These are phyloP conservation scores for Gambelia wislizenii DNA, from an alignment of 2,797 vertebrate species.

Conservation along the genomic window DNA sequence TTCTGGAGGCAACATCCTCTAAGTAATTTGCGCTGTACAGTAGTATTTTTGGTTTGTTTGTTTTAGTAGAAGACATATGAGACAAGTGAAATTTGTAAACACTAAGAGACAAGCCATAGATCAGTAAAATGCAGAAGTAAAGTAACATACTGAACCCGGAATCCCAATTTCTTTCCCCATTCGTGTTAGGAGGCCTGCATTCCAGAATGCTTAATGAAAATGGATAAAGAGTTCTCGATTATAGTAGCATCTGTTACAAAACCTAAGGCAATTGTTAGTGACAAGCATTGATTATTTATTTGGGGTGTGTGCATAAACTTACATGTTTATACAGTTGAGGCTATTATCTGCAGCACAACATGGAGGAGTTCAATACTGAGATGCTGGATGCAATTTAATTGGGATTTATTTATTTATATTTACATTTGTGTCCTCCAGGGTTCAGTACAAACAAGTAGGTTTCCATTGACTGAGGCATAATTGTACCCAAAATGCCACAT, in stretches of 20 bases:
- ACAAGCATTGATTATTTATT: slow-evolving; percentile 48
- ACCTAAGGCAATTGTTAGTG: slow-evolving; percentile 14
- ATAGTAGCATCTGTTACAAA: slow-evolving; percentile 16
- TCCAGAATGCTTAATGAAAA: slow-evolving; percentile 9
- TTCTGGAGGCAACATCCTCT: neutral
- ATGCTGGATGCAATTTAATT: neutral
- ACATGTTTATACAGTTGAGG: slow-evolving; percentile 26
- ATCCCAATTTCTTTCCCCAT: neutral
- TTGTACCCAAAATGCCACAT: neutral
- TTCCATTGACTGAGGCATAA: neutral
- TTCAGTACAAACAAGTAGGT: neutral
- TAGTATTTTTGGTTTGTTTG: neutral
- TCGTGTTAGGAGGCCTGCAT: neutral
- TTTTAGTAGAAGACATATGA: neutral
- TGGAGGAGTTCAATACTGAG: slow-evolving; percentile 3
- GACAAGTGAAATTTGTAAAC: neutral
- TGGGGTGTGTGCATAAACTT: neutral
- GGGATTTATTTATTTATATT: slow-evolving; percentile 10
- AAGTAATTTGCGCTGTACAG: neutral
- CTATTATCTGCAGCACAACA: neutral
- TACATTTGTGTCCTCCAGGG: neutral
- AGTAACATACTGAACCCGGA: slow-evolving; percentile 12
- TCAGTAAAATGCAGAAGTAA: neutral
- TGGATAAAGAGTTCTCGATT: slow-evolving; percentile 27
- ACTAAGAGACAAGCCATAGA: neutral